Evolutionary conservation across 2,113 vertebrate genomes (phyloP).

Genomic region (Saimiri boliviensis): DNA sequence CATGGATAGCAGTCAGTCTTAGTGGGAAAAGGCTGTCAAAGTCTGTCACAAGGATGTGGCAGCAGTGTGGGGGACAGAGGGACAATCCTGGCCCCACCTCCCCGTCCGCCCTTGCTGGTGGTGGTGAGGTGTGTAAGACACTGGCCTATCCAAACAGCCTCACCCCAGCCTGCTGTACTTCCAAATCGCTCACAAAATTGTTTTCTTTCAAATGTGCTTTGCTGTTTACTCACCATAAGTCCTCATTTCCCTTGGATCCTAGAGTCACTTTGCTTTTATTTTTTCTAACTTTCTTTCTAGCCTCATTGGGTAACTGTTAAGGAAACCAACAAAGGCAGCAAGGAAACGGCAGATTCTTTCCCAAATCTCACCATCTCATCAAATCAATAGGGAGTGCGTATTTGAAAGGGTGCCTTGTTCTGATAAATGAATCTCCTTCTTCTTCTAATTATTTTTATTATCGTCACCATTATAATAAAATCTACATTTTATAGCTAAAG

Average conservation of each 20-base stretch:
- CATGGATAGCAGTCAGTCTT: neutral
- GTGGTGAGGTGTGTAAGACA: neutral
- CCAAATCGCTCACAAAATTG: neutral
- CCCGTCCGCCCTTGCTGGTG: neutral
- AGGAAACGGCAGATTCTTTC: neutral
- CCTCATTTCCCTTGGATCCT: neutral
- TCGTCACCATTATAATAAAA: conserved; percentile 55
- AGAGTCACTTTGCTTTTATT: neutral
- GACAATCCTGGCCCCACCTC: neutral
- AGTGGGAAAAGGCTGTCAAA: neutral
- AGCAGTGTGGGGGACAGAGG: neutral
- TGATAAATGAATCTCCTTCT: conserved; percentile 29
- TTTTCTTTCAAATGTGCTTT: neutral
- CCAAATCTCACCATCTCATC: neutral
- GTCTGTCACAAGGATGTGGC: neutral
- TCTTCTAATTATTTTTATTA: conserved; percentile 67
- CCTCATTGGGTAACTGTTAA: neutral
- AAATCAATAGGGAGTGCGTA: neutral
- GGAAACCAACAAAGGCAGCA: neutral
- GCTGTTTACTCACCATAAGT: neutral
- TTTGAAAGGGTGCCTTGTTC: conserved; percentile 41
- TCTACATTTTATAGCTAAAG: conserved; percentile 53
- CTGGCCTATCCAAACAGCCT: neutral
- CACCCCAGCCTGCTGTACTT: neutral
- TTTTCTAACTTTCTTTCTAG: neutral